Conservation (phyloP, 2,113 vertebrate genomes). For the Cochlearius cochlearius region DNA sequence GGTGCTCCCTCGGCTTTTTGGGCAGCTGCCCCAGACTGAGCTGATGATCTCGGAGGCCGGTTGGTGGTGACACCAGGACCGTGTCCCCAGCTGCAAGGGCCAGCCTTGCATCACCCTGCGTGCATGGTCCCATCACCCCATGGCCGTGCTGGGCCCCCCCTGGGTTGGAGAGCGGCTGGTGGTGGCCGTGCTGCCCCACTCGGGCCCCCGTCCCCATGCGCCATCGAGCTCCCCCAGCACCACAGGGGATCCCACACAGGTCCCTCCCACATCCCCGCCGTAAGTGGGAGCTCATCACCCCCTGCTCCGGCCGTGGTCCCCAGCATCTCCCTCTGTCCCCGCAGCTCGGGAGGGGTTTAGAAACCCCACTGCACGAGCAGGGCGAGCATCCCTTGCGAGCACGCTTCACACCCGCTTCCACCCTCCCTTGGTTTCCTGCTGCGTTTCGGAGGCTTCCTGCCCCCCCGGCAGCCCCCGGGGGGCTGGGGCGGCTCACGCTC, state of each 20-base stretch:
- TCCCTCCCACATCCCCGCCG: rapidly evolving
- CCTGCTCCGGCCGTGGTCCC: not conserved
- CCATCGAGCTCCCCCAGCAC: not conserved
- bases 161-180: rapidly evolving
- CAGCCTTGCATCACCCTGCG: not conserved
- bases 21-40: rapidly evolving
- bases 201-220: rapidly evolving
- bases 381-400: rapidly evolving
- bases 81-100: not conserved
- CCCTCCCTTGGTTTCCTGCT: not conserved
- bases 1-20: rapidly evolving
- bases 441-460: rapidly evolving
- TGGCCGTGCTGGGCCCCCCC: rapidly evolving
- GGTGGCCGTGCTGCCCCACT: not conserved
- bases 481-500: not conserved
- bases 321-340: rapidly evolving
- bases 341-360: not conserved
- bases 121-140: not conserved
- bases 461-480: too few species aligned
- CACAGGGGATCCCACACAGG: rapidly evolving
- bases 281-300: rapidly evolving
- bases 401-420: not conserved
- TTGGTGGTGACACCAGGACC: rapidly evolving
- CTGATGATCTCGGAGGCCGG: not conserved
- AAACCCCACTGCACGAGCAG: not conserved